Percentiles rank a stretch among this genome's conserved stretches.
phyloP scores from a whole-genome alignment of 2,113 vertebrate species.

The Dermatemys mawii region DNA sequence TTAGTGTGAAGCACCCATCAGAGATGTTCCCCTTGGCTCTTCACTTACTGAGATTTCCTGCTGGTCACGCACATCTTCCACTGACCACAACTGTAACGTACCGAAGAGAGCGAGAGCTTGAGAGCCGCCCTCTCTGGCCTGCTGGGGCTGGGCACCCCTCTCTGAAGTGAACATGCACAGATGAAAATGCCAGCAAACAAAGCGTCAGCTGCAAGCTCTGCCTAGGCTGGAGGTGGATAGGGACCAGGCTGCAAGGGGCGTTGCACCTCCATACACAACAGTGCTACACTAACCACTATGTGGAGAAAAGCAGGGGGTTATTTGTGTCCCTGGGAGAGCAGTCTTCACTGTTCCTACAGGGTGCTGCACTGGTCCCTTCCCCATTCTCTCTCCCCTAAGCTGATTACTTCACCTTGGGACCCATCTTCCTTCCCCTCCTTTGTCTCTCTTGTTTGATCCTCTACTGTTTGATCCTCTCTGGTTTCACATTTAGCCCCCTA shows the following conservation, averaged over 20 bases:
- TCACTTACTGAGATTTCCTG: not conserved
- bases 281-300: not conserved
- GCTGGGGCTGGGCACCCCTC: not conserved
- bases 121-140: not conserved
- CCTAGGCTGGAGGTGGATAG: not conserved
- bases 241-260: not conserved
- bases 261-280: not conserved
- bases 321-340: not conserved
- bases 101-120: not conserved
- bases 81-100: not conserved
- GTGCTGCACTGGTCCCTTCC: not conserved
- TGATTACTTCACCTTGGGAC: not conserved
- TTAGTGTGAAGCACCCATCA: not conserved
- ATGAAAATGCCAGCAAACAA: not conserved
- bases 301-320: not conserved
- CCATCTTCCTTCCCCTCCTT: not conserved
- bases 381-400: not conserved
- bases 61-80: not conserved
- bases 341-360: not conserved
- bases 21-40: not conserved
- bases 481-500: not conserved
- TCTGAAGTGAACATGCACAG: not conserved
- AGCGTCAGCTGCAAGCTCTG: not conserved
- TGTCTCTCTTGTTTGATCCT: not conserved
- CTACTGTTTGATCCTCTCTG: accelerated